Evolutionary conservation across 2,888 invertebrate genomes (phyloP).

Genomic region (Drosophila pseudotakahashii): DNA sequence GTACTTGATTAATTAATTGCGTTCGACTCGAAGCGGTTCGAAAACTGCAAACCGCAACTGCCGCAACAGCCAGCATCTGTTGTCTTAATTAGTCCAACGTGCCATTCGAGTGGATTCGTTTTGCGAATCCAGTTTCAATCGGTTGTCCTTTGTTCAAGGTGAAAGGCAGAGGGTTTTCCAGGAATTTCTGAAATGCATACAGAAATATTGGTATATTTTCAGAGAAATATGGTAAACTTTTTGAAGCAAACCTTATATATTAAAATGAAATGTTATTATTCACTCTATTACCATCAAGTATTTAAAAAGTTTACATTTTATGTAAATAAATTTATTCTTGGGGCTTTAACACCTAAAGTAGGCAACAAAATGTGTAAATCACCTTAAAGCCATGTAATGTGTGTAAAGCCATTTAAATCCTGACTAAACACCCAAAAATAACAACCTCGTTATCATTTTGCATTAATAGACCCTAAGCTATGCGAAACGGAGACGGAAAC

Average conservation of each 20-base stretch:
- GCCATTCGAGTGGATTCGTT: conserved; percentile 16
- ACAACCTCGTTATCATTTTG: background rate
- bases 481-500: conserved; percentile 7
- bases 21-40: conserved; percentile 43
- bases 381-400: no score
- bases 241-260: no score
- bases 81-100: conserved; percentile 41
- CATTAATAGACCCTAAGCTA: background rate
- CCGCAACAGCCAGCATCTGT: conserved; percentile 25
- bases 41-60: conserved; percentile 39
- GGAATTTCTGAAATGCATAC: background rate
- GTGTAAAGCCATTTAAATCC: background rate
- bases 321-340: no score
- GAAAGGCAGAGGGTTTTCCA: background rate
- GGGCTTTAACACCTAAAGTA: background rate
- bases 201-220: no score
- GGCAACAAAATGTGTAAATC: background rate
- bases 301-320: no score
- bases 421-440: background rate
- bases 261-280: no score
- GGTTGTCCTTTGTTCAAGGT: conserved; percentile 35
- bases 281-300: no score
- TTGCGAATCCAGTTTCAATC: conserved; percentile 7
- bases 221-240: no score
- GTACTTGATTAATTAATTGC: conserved; percentile 78